Conservation (phyloP, 2,797 vertebrate species). For the Liparis tanakae region DNA sequence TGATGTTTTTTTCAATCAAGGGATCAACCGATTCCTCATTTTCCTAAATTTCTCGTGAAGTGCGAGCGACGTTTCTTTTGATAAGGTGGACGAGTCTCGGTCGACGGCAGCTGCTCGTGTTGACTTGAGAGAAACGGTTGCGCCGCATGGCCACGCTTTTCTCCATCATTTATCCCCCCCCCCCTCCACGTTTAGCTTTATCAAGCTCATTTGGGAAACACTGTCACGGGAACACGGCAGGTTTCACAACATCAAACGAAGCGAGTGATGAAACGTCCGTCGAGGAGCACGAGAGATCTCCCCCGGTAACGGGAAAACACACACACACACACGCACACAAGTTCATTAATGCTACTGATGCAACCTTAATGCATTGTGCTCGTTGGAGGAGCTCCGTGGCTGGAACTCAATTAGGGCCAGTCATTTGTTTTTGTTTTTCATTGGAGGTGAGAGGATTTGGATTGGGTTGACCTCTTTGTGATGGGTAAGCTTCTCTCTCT, state of each 20-base stretch:
- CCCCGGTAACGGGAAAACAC: conserved; percentile 58
- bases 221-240: conserved; percentile 61
- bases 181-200: conserved; percentile 38
- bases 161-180: too few relatives aligned
- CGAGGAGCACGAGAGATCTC: conserved; percentile 44
- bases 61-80: not conserved
- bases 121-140: conserved; percentile 55
- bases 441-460: conserved; percentile 30
- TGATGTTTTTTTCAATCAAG: too few relatives aligned
- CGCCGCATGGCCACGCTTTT: conserved; percentile 16
- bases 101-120: conserved; percentile 55
- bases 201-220: conserved; percentile 67
- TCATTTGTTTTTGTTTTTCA: conserved; percentile 24
- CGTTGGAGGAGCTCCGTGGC: conserved; percentile 23
- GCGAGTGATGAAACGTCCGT: conserved; percentile 74
- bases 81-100: conserved; percentile 33
- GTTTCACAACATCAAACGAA: conserved; percentile 65
- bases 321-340: not conserved
- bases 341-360: conserved; percentile 72
- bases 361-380: conserved; percentile 67
- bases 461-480: conserved; percentile 46
- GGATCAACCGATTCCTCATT: not conserved
- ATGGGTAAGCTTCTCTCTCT: conserved; percentile 14
- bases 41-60: conserved; percentile 8
- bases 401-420: conserved; percentile 33